Conservation (phyloP, 2,888 invertebrate species). For the Xylocampa areola region DNA sequence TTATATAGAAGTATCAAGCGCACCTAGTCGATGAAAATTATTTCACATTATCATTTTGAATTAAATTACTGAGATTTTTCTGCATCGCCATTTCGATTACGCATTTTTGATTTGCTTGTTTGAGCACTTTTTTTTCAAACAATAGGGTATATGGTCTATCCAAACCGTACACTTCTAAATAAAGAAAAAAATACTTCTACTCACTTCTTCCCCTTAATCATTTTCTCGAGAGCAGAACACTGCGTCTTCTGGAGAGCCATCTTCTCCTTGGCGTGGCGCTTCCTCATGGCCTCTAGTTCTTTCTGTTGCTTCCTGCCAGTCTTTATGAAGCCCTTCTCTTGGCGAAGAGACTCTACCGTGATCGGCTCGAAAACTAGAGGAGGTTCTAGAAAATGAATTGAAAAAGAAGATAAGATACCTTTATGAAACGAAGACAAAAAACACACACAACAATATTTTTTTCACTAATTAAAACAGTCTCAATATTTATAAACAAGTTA, state of each 20-base stretch:
- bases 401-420: not conserved
- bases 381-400: conserved; percentile 84
- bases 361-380: conserved; percentile 96
- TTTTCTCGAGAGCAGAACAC: conserved; percentile 97
- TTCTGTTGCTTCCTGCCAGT: conserved; percentile 98
- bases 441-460: too few species aligned
- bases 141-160: too few species aligned
- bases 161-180: too few species aligned
- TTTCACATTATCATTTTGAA: not conserved
- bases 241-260: conserved; percentile 97
- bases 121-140: too few species aligned
- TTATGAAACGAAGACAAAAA: too few species aligned
- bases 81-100: too few species aligned
- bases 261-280: conserved; percentile 98
- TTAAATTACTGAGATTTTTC: conserved; percentile 5
- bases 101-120: too few species aligned
- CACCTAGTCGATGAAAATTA: too few species aligned
- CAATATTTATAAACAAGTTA: too few species aligned
- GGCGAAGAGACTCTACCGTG: conserved; percentile 95
- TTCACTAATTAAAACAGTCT: too few species aligned
- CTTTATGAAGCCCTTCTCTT: conserved; percentile 97
- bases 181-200: conserved; percentile 56
- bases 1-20: too few species aligned
- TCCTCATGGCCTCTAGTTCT: conserved; percentile 97
- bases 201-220: conserved; percentile 98